phyloP scores from a whole-genome alignment of 35 echinoderm and acorn worm genomes.

The Lytechinus pictus region DNA sequence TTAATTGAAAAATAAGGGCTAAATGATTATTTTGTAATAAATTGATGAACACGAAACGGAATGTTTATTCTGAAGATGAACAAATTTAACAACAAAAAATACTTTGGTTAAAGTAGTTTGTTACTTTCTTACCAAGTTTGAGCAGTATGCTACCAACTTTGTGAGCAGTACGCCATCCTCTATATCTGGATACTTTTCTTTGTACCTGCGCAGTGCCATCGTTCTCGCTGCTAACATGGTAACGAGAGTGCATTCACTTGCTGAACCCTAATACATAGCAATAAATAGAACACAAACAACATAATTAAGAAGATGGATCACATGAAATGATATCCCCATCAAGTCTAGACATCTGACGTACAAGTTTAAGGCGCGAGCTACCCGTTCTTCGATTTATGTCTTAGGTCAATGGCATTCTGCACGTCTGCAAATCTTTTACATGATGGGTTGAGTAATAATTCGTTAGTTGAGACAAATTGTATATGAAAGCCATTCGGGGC shows the following conservation, averaged over 20 bases:
- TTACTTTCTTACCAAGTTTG: slow-evolving; percentile 65
- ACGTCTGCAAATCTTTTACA: not conserved
- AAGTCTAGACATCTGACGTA: not conserved
- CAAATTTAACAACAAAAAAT: too few relatives aligned
- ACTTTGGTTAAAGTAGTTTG: too few relatives aligned
- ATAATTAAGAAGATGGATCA: not conserved
- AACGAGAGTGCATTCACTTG: slow-evolving; percentile 83
- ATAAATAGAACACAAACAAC: not conserved
- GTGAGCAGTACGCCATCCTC: slow-evolving; percentile 68
- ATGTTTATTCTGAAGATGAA: too few relatives aligned
- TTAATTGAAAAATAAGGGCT: too few relatives aligned
- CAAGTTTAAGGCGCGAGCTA: not conserved
- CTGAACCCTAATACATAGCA: slow-evolving; percentile 63
- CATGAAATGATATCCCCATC: not conserved
- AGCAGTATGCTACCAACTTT: slow-evolving; percentile 83
- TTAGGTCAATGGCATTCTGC: not conserved
- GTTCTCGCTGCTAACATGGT: slow-evolving; percentile 68
- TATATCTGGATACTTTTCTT: slow-evolving; percentile 67
- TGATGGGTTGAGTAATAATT: not conserved
- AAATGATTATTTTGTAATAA: too few relatives aligned
- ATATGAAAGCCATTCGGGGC: not conserved
- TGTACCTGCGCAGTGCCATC: slow-evolving; percentile 54
- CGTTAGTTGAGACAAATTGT: not conserved
- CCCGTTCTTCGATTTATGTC: not conserved
- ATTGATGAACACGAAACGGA: too few relatives aligned